Evolutionary conservation across 2,888 invertebrate genomes (phyloP).

Genomic region (Saturnia japonica): DNA sequence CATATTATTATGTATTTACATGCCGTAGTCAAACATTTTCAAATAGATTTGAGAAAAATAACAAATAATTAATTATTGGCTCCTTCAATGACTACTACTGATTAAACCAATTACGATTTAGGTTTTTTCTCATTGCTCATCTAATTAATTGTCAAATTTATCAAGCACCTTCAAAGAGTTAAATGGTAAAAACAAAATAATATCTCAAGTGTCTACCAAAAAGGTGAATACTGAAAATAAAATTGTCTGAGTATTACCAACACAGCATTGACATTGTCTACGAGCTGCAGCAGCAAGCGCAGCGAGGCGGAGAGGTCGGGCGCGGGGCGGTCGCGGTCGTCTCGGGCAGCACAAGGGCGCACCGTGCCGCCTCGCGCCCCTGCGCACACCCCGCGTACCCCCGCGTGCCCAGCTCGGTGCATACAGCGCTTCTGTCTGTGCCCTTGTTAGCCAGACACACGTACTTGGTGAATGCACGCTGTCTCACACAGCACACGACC

Average conservation of each 20-base stretch:
- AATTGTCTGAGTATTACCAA: conserved; percentile 5
- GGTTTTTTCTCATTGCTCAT: too few relatives aligned
- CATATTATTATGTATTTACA: neutral
- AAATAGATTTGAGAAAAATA: neutral
- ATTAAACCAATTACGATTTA: neutral
- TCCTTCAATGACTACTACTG: neutral
- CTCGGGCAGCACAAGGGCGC: conserved; percentile 48
- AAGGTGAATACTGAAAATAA: neutral
- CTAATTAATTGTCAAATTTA: too few relatives aligned
- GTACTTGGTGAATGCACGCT: conserved; percentile 62
- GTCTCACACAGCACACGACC: conserved; percentile 33
- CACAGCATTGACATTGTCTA: conserved; percentile 17
- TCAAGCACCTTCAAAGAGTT: neutral
- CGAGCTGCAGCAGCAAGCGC: conserved; percentile 16
- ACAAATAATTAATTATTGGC: neutral
- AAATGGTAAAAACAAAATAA: neutral
- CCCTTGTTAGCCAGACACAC: conserved; percentile 63
- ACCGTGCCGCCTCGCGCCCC: conserved; percentile 16
- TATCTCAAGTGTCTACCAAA: neutral
- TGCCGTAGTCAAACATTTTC: neutral
- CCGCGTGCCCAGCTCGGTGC: too few relatives aligned
- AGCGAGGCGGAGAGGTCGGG: conserved; percentile 44
- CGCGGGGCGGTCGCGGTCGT: conserved; percentile 26
- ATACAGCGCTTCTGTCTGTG: conserved; percentile 47
- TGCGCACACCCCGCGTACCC: too few relatives aligned